Base-by-base conservation (phyloP, 1,140 invertebrate species). In the Pissodes strobi region DNA sequence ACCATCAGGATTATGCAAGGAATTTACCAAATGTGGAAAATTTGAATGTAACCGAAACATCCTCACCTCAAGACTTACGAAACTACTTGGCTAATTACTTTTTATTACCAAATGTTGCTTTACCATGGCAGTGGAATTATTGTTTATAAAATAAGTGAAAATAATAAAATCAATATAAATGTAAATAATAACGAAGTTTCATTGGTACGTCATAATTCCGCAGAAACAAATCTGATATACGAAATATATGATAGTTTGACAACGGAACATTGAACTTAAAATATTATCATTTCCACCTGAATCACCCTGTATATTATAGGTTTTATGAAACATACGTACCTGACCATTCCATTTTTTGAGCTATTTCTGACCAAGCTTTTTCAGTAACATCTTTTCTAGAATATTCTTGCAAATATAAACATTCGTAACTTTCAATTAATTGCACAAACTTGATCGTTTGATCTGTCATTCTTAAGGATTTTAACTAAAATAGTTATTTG, bases 21-120 rank as follows among this genome's bases (percentile, higher is more conserved):
- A 34, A 6, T 8, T 8, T 34, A 34, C 30, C 30, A 34, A n/a
- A 34, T 34, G n/a, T 34, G n/a, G 6, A n/a, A 8, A 34, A 34
- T 34, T 34, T 34, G 30, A 34, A 34, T n/a, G n/a, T 34, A 34
- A 34, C n/a, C n/a, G 34, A 38, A 15, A 2, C 9, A n/a, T 22
- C 38, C 13, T 19, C 15, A 18, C 19, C 34, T 37, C 23, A 13
- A 21, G 13, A 39, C 22, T 41, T 56, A 13, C 34, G 38, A 56
- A 34, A 56, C 38, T 56, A 56, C 38, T 56, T 56, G 38, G 13
- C 38, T 18, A 19, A 39, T 39, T 56, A 43, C 53, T 56, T 56
- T 53, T 34, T 34, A 34, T 13, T n/a, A 19, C 41, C 41, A 9
- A 15, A 15, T 45, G 18, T 45, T 45, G 8, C 41, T 19, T 45